A percentile compares a stretch with the other conserved stretches of the same genome.
phyloP scores from a whole-genome alignment of 2,113 vertebrate species.

The Ondatra zibethicus region DNA sequence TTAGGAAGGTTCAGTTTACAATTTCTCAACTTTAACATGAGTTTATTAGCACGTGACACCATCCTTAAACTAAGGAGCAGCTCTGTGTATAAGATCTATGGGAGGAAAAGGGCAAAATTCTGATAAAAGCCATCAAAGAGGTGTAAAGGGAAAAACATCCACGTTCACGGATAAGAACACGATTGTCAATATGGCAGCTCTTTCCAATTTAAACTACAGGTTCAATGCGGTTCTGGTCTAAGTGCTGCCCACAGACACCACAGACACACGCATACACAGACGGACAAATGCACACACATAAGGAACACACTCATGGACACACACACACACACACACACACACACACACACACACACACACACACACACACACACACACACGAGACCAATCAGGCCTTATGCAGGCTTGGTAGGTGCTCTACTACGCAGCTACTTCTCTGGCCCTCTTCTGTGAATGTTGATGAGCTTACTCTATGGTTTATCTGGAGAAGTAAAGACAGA shows the following conservation, averaged over 20 bases:
- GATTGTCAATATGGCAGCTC: neutral
- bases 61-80: neutral
- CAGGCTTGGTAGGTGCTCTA: neutral
- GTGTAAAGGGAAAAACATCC: neutral
- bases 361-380: neutral
- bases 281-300: neutral
- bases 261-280: neutral
- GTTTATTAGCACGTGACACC: neutral
- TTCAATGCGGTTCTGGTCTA: neutral
- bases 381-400: neutral
- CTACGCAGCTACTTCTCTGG: neutral
- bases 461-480: neutral
- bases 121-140: conserved; percentile 6
- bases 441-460: neutral
- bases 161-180: neutral
- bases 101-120: neutral
- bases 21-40: neutral
- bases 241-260: neutral
- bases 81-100: neutral
- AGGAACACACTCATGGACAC: neutral
- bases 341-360: neutral
- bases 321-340: neutral
- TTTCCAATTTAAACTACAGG: neutral
- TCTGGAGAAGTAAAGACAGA: neutral
- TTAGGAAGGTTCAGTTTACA: neutral